phyloP scores from a whole-genome alignment of 1,140 invertebrate genomes.

The Mactra quadrangularis region DNA sequence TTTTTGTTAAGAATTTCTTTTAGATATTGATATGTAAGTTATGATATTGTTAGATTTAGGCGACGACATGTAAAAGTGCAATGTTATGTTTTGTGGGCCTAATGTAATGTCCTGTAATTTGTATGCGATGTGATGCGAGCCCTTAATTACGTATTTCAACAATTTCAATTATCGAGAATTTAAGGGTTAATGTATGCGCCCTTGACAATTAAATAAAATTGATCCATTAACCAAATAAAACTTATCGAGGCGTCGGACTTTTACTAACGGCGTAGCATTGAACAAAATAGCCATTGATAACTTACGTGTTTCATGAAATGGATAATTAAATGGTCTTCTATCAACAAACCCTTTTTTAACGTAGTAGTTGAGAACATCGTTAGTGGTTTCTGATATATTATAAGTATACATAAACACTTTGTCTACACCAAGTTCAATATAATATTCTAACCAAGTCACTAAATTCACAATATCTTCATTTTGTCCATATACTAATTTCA shows the following conservation, averaged over 20 bases:
- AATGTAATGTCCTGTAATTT: no score
- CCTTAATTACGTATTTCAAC: no score
- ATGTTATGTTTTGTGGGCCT: no score
- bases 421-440: conserved; percentile 31
- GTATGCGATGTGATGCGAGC: no score
- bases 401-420: conserved; percentile 28
- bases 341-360: conserved; percentile 24
- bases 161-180: neutral
- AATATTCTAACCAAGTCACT: conserved; percentile 34
- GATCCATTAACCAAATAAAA: conserved; percentile 10
- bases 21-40: no score
- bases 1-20: no score
- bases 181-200: neutral
- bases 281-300: no score
- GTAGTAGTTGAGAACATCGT: conserved; percentile 20
- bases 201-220: conserved; percentile 8
- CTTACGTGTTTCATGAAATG: conserved; percentile 7
- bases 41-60: no score
- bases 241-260: neutral
- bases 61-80: no score
- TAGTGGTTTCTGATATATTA: neutral
- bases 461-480: neutral
- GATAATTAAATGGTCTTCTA: conserved; percentile 23
- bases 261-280: neutral
- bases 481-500: conserved; percentile 27